These are phyloP conservation scores for Falcaria lacertinaria DNA, from an alignment of 2,888 invertebrate genomes.

Conservation along the genomic window DNA sequence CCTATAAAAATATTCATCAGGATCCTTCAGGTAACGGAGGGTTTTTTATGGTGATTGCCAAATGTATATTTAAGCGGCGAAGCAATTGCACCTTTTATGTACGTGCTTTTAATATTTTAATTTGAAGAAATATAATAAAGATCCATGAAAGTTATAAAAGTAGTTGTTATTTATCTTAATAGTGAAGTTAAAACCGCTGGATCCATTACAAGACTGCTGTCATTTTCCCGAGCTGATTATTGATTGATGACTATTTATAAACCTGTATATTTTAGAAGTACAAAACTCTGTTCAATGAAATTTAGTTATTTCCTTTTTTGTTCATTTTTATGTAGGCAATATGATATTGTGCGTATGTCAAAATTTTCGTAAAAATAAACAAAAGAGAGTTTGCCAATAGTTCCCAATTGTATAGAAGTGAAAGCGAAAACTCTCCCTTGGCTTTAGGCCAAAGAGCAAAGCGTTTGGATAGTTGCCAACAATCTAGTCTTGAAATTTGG, in stretches of 20 bases:
- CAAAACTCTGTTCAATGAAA: too few species aligned
- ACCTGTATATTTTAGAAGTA: too few species aligned
- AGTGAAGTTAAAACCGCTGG: too few species aligned
- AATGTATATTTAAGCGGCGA: not conserved
- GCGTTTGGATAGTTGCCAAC: conserved; percentile 36
- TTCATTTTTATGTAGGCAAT: too few species aligned
- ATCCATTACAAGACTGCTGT: too few species aligned
- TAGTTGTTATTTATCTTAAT: too few species aligned
- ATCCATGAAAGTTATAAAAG: too few species aligned
- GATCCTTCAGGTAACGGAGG: conserved; percentile 4
- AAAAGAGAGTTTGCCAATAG: not conserved
- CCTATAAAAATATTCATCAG: not conserved
- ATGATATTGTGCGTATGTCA: too few species aligned
- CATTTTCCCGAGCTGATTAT: too few species aligned
- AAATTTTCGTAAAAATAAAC: not conserved
- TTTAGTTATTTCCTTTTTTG: too few species aligned
- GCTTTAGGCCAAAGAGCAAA: conserved; percentile 39
- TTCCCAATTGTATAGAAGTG: conserved; percentile 27
- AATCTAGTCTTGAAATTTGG: conserved; percentile 31
- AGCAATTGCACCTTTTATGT: not conserved
- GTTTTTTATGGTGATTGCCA: conserved; percentile 3
- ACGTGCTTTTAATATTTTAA: not conserved
- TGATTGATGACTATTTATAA: too few species aligned
- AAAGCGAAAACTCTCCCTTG: conserved; percentile 37
- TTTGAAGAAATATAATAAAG: too few species aligned